Percentiles rank a stretch among this genome's conserved stretches.
Conservation (phyloP, 1,140 invertebrate species). For the Cheumatopsyche charites region DNA sequence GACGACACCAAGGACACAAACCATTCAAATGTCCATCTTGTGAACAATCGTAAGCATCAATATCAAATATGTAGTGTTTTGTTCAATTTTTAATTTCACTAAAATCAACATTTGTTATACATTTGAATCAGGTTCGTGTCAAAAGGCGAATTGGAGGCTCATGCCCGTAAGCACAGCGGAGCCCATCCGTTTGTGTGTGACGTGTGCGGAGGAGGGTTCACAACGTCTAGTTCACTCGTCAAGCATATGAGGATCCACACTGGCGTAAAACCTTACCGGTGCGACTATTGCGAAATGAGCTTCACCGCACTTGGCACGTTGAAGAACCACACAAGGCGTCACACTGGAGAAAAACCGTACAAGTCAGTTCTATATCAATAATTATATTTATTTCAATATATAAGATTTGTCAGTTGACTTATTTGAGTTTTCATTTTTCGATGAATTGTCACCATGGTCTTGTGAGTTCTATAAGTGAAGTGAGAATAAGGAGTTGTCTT, state of each 20-base stretch:
- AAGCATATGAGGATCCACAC: constrained; percentile 78
- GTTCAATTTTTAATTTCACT: too few relatives aligned
- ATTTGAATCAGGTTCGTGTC: constrained; percentile 57
- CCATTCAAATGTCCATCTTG: constrained; percentile 62
- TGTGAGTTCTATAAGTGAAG: too few relatives aligned
- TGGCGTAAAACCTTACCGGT: constrained; percentile 79
- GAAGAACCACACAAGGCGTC: constrained; percentile 70
- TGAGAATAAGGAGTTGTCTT: too few relatives aligned
- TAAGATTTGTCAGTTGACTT: too few relatives aligned
- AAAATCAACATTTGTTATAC: too few relatives aligned
- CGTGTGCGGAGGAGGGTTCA: constrained; percentile 75
- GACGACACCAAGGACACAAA: constrained; percentile 62
- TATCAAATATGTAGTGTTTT: too few relatives aligned
- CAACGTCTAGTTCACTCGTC: constrained; percentile 73
- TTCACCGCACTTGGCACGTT: constrained; percentile 71
- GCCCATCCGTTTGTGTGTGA: constrained; percentile 75
- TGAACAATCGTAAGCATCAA: constrained; percentile 52
- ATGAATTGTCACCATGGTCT: too few relatives aligned
- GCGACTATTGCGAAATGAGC: constrained; percentile 82
- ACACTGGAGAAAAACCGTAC: constrained; percentile 75
- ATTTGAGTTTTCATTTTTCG: too few relatives aligned
- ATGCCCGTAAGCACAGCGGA: constrained; percentile 68
- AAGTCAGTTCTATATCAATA: constrained; percentile 49
- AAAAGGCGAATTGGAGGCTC: constrained; percentile 64
- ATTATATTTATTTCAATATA: too few relatives aligned